A percentile compares a stretch with the other conserved stretches of the same genome.
Evolutionary conservation across 2,797 vertebrate genomes (phyloP).

Genomic region (Mergus octosetaceus): DNA sequence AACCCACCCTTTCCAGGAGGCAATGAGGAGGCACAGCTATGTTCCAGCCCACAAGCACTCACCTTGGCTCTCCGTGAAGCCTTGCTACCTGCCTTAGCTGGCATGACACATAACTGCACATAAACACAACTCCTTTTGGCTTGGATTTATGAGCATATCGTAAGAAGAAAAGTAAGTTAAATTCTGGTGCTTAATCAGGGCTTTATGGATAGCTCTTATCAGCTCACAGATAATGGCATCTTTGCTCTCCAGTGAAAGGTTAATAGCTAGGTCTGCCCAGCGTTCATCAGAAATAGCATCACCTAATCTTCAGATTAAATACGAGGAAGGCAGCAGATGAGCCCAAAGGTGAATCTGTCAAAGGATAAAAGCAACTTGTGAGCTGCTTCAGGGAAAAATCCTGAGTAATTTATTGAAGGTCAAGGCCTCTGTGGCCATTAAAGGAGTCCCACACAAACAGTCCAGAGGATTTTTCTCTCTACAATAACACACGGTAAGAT

Average conservation of each 20-base stretch:
- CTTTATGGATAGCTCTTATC: slow-evolving; percentile 49
- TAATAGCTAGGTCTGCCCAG: slow-evolving; percentile 6
- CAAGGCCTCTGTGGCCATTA: not conserved
- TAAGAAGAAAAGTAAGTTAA: not conserved
- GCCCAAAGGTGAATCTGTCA: slow-evolving; percentile 57
- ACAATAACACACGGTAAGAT: not conserved
- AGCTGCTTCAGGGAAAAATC: slow-evolving; percentile 24
- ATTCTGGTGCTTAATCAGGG: slow-evolving; percentile 25
- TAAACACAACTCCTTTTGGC: not conserved
- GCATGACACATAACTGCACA: not conserved
- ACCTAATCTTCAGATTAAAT: slow-evolving; percentile 43
- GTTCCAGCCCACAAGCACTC: not conserved
- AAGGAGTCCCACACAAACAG: not conserved
- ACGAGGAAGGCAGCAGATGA: not conserved
- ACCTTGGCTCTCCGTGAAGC: not conserved
- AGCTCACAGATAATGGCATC: slow-evolving; percentile 36
- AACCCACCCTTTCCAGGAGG: not conserved
- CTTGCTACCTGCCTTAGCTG: not conserved
- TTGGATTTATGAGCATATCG: not conserved
- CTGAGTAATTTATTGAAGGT: not conserved
- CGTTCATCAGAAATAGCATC: not conserved
- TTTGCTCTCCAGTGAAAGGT: slow-evolving; percentile 49
- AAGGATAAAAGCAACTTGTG: not conserved
- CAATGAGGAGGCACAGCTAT: not conserved
- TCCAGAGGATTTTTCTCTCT: not conserved